Percentiles rank a stretch among this genome's conserved stretches.
Evolutionary conservation across 2,113 vertebrate genomes (phyloP).

Genomic region (human): GRCh38 chr2:8377501-8378000

Average conservation of each 20-base stretch:
- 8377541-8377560: not conserved
- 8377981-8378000: accelerated
- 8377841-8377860: not conserved
- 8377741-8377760: not conserved
- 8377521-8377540: not conserved
- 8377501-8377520: not conserved
- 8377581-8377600: not conserved
- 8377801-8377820: not conserved
- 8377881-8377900: not conserved
- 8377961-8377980: too few relatives aligned
- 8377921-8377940: accelerated
- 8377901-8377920: not conserved
- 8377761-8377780: not conserved
- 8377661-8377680: not conserved
- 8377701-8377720: accelerated
- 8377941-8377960: too few relatives aligned
- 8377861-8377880: not conserved
- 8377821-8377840: not conserved
- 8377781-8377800: not conserved
- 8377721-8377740: not conserved
- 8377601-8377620: not conserved
- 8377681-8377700: not conserved
- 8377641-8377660: not conserved
- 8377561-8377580: not conserved
- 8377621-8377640: not conserved